A percentile compares a stretch with the other conserved stretches of the same genome.
Evolutionary conservation across 2,113 vertebrate species (phyloP).

Genomic region (Peromyscus leucopus): DNA sequence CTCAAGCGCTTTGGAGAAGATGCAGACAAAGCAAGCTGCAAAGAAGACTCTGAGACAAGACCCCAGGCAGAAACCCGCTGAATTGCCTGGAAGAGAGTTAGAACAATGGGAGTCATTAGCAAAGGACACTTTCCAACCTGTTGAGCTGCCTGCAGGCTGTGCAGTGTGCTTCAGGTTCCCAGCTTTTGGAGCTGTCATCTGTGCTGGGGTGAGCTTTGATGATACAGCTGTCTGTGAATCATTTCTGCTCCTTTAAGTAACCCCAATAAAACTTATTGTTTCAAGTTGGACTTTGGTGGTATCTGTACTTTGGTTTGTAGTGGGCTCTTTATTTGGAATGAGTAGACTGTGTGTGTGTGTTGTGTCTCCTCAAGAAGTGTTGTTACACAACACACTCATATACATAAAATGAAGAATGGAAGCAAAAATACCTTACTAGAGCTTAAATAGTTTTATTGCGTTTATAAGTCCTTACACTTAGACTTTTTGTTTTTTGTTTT

Average conservation of each 20-base stretch:
- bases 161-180: neutral
- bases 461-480: neutral
- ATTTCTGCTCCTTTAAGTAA: neutral
- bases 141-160: neutral
- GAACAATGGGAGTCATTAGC: neutral
- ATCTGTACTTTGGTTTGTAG: neutral
- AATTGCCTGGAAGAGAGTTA: neutral
- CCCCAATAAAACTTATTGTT: neutral
- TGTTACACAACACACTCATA: neutral
- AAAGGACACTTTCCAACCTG: neutral
- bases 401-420: neutral
- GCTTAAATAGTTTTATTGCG: neutral
- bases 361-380: neutral
- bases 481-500: no score
- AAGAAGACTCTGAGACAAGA: neutral
- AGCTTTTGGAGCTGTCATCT: neutral
- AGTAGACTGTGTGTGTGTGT: neutral
- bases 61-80: neutral
- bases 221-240: neutral
- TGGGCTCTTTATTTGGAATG: neutral
- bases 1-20: neutral
- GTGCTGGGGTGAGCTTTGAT: neutral
- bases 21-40: neutral
- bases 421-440: neutral
- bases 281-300: neutral